Evolutionary conservation across 2,888 invertebrate species (phyloP), one percentile per base, ranked within the genome.

Genomic region (Drosophila subsilvestris): DNA sequence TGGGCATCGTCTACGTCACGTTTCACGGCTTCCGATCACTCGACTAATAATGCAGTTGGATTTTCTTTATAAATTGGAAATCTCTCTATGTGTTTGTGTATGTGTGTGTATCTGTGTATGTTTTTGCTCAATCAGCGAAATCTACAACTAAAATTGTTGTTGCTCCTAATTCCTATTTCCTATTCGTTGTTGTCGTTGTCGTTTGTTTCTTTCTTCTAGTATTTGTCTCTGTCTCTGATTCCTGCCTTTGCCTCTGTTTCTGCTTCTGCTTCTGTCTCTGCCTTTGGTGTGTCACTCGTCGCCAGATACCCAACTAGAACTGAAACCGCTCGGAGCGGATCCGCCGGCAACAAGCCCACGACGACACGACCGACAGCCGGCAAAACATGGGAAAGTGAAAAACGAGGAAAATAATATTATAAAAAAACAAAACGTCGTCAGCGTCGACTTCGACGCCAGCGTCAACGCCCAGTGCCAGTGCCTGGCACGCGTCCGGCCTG

Each of bases 1-100:
- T 90, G 63, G 91, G 91, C 91, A 91, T 90, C 77, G 86, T 90
- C 83, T 74, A 75, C 12, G 67, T 75, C 73, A 79, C 69, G 47
- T 22, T 6, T 6, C 37, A n/a, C 37, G 37, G 5, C 37, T 37
- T n/a, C 37, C 37, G 37, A 7, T 37, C 60, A 44, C 60, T 63
- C 45, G 63, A 17, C 47, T 17, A 32, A 42, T 27, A 29, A 53
- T 43, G 61, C 55, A 73, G 62, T 80, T 68, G 42, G 18, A 59
- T 59, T 48, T 50, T 22, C 61, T 53, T 54, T 43, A 18, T 63
- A 48, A 54, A 44, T 48, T 12, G 9, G 29, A 47, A 44, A 43
- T 60, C 43, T 63, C 3, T 20, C 14, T 49, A n/a, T 68, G 9
- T 63, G 27, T 70, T 45, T 71, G 8, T 69, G 50, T 63, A 51